Percentiles rank a stretch among this genome's conserved stretches.
Evolutionary conservation across 2,113 vertebrate genomes (phyloP).

Genomic region (Chloebia gouldiae): DNA sequence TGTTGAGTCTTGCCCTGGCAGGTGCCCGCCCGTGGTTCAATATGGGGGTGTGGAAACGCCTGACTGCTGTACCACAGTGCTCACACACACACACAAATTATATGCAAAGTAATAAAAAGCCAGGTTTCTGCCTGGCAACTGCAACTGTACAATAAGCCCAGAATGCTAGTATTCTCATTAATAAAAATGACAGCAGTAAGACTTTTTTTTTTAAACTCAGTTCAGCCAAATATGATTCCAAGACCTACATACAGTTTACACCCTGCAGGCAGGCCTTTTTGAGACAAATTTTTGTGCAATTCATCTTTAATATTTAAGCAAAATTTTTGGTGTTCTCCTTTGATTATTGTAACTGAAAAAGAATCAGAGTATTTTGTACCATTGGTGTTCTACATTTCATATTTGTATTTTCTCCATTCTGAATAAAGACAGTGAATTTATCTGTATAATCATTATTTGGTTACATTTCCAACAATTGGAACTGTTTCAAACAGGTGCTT

Average conservation of each 20-base stretch:
- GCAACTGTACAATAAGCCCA: neutral
- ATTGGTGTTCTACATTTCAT: neutral
- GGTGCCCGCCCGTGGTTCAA: neutral
- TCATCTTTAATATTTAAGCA: neutral
- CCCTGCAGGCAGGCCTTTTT: neutral
- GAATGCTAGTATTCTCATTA: neutral
- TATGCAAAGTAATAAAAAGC: neutral
- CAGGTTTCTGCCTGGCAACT: neutral
- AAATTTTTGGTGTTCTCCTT: neutral
- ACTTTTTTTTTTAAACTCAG: neutral
- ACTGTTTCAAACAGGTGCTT: neutral
- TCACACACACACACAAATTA: neutral
- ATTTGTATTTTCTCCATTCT: neutral
- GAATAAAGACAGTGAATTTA: neutral
- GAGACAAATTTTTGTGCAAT: neutral
- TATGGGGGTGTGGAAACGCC: neutral
- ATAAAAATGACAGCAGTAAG: neutral
- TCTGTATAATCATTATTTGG: neutral
- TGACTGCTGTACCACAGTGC: accelerated
- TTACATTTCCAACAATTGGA: neutral
- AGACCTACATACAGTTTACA: neutral
- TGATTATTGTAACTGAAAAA: neutral
- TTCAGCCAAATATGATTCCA: neutral
- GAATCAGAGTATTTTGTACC: neutral
- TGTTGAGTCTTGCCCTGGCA: neutral